Conservation (phyloP, 1,140 invertebrate genomes). For the Hylaeus anthracinus region DNA sequence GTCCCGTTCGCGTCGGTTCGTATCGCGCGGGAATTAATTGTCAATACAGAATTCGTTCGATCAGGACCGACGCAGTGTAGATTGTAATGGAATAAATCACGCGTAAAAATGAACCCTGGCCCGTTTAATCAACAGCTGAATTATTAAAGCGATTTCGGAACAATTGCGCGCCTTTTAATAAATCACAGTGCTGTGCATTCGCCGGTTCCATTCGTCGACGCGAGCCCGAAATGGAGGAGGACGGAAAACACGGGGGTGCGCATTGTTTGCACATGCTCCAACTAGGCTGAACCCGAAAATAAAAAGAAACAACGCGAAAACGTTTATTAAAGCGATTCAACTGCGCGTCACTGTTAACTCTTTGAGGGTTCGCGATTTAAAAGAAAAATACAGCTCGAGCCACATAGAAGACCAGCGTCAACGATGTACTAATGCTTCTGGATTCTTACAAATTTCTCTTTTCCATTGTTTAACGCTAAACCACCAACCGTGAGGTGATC, state of each 20-base stretch:
- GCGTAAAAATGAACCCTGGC: constrained; percentile 73
- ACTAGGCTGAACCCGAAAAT: constrained; percentile 38
- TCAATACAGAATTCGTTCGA: constrained; percentile 46
- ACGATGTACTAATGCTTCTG: too few relatives aligned
- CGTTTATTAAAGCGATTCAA: constrained; percentile 45
- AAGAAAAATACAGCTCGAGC: too few relatives aligned
- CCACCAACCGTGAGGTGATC: too few relatives aligned
- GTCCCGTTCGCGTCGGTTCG: background rate
- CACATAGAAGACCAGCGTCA: too few relatives aligned
- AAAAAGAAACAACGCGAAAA: constrained; percentile 47
- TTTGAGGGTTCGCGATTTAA: background rate
- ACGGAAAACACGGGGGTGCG: constrained; percentile 9
- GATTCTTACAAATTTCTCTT: too few relatives aligned
- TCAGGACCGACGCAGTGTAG: constrained; percentile 30
- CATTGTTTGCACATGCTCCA: constrained; percentile 49
- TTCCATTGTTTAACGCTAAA: too few relatives aligned
- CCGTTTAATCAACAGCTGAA: constrained; percentile 79
- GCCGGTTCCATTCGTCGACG: constrained; percentile 56
- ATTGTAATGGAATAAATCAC: constrained; percentile 71
- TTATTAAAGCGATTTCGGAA: constrained; percentile 76
- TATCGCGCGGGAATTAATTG: constrained; percentile 42
- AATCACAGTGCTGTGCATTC: constrained; percentile 69
- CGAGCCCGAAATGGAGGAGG: constrained; percentile 35
- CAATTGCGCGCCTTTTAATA: constrained; percentile 76
- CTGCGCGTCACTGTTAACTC: background rate